These are phyloP conservation scores for Pempheris klunzingeri DNA, from an alignment of 2,797 vertebrate species.

Conservation along the genomic window DNA sequence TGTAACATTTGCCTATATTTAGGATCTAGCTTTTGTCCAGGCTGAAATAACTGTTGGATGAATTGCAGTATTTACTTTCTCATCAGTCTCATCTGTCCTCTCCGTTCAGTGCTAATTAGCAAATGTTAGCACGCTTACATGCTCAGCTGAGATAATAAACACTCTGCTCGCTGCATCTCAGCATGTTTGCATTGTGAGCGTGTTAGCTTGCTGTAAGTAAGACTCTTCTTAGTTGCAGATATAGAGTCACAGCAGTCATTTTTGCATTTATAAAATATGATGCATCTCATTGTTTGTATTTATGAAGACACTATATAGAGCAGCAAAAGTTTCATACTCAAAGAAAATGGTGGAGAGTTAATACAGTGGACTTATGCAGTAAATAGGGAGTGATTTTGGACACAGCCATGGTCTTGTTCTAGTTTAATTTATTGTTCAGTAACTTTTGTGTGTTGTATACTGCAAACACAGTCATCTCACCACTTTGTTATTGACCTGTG, in stretches of 20 bases:
- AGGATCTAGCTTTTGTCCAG: too few relatives aligned
- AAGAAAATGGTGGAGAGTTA: neutral
- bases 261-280: neutral
- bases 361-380: neutral
- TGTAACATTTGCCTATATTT: neutral
- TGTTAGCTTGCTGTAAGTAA: too few relatives aligned
- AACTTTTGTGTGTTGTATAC: neutral
- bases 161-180: too few relatives aligned
- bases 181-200: neutral
- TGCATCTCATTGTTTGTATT: neutral
- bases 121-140: neutral
- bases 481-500: conserved; percentile 58
- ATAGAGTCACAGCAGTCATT: neutral
- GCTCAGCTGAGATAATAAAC: neutral
- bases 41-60: neutral
- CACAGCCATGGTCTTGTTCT: neutral
- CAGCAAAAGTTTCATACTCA: neutral
- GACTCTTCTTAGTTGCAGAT: too few relatives aligned
- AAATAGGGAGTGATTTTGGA: neutral
- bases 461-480: conserved; percentile 23
- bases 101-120: neutral
- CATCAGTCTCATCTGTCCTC: neutral
- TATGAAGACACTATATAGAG: neutral
- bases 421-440: neutral
- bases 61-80: neutral